A percentile compares a stretch with the other conserved stretches of the same genome.
These are phyloP conservation scores for Muscidifurax raptorellus DNA, from an alignment of 1,140 invertebrate species.

Conservation along the genomic window DNA sequence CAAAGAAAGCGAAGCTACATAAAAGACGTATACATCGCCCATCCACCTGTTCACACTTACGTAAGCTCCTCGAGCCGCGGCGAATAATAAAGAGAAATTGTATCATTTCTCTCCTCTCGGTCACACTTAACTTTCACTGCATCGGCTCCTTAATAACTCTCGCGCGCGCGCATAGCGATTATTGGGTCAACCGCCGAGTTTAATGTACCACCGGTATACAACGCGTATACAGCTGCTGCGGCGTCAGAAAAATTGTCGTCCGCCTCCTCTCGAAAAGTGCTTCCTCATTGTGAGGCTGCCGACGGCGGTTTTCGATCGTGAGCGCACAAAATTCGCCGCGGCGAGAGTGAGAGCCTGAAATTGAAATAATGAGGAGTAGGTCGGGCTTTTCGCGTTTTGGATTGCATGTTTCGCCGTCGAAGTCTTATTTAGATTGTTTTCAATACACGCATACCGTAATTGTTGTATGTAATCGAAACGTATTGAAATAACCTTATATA, in stretches of 20 bases:
- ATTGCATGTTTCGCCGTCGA: too few species aligned
- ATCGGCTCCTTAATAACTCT: constrained; percentile 45
- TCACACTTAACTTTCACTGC: constrained; percentile 63
- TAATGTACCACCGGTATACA: too few species aligned
- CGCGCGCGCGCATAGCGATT: not conserved
- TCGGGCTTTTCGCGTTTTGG: too few species aligned
- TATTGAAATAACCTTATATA: too few species aligned
- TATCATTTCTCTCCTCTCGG: constrained; percentile 57
- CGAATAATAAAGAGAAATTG: constrained; percentile 60
- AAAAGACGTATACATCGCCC: not conserved
- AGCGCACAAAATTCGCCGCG: not conserved
- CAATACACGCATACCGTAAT: too few species aligned
- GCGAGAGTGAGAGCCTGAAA: too few species aligned
- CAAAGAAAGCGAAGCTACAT: not conserved
- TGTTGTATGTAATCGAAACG: too few species aligned
- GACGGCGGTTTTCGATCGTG: not conserved
- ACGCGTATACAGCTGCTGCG: not conserved
- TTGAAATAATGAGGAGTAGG: too few species aligned
- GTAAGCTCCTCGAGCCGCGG: not conserved
- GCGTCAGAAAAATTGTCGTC: not conserved
- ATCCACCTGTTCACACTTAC: not conserved
- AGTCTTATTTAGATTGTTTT: too few species aligned
- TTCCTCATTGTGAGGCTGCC: not conserved
- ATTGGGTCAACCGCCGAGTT: constrained; percentile 25
- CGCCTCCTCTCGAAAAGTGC: not conserved